Conservation (phyloP, 2,888 invertebrate genomes). For the Synergus umbraculus region DNA sequence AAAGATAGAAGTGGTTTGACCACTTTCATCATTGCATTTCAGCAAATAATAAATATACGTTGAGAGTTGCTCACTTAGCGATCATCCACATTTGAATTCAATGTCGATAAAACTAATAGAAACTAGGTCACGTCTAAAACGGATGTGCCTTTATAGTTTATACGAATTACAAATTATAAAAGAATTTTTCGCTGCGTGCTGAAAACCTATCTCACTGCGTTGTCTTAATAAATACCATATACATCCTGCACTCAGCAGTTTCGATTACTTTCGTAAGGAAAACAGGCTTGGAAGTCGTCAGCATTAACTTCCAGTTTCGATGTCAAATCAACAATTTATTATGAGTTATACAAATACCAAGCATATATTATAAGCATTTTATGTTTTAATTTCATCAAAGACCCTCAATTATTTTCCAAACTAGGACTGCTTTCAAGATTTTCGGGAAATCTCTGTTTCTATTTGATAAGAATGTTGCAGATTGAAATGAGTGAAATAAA, state of each 20-base stretch:
- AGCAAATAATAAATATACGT: constrained; percentile 3
- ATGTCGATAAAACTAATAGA: constrained; percentile 20
- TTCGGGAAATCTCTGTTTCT: not conserved
- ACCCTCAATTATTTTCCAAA: not conserved
- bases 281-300: constrained; percentile 9
- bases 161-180: not conserved
- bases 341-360: not conserved
- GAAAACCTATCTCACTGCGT: not conserved
- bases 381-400: not conserved
- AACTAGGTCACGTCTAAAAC: constrained; percentile 27
- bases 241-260: not conserved
- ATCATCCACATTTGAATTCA: constrained; percentile 17
- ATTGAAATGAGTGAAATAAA: not conserved
- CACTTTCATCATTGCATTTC: constrained; percentile 25
- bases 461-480: not conserved
- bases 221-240: not conserved
- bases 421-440: not conserved
- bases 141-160: not conserved
- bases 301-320: constrained; percentile 22
- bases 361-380: not conserved
- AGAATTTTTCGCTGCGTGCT: not conserved
- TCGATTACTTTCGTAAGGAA: constrained; percentile 19
- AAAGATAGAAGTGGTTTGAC: constrained; percentile 1
- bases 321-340: not conserved
- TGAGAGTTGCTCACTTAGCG: constrained; percentile 1